A percentile compares a stretch with the other conserved stretches of the same genome.
Evolutionary conservation across 2,113 vertebrate genomes (phyloP).

Genomic region (Rhinolophus sinicus): DNA sequence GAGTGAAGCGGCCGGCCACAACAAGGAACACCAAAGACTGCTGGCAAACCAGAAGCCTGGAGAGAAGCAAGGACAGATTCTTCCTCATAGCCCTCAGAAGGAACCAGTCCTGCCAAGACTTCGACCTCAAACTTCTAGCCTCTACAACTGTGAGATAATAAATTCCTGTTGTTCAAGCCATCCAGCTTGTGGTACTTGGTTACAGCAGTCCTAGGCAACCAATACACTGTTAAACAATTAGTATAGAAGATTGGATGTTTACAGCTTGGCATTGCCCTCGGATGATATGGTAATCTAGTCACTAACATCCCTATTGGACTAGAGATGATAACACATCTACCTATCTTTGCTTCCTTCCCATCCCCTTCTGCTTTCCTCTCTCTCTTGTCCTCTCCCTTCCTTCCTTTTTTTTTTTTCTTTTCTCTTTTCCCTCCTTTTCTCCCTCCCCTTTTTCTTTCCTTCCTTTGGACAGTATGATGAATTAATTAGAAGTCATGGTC

Average conservation of each 20-base stretch:
- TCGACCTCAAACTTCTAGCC: not conserved
- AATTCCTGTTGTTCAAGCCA: not conserved
- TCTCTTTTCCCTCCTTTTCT: not conserved
- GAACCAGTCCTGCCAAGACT: not conserved
- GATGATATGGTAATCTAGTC: not conserved
- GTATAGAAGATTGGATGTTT: not conserved
- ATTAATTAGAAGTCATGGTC: not conserved
- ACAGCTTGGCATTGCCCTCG: not conserved
- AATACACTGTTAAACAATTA: not conserved
- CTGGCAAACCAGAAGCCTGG: not conserved
- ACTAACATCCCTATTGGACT: not conserved
- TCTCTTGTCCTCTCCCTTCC: not conserved
- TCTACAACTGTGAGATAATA: not conserved
- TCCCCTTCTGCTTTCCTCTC: not conserved
- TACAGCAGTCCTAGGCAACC: not conserved
- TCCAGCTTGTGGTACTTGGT: not conserved
- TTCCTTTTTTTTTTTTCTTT: not conserved
- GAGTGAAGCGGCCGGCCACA: not conserved
- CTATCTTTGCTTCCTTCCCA: not conserved
- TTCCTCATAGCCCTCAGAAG: not conserved
- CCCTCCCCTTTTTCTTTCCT: not conserved
- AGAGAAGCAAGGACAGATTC: not conserved
- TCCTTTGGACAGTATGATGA: not conserved
- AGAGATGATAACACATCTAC: not conserved
- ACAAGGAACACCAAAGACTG: not conserved